Conservation (phyloP, 2,113 vertebrate genomes). For the Macquaria australasica region DNA sequence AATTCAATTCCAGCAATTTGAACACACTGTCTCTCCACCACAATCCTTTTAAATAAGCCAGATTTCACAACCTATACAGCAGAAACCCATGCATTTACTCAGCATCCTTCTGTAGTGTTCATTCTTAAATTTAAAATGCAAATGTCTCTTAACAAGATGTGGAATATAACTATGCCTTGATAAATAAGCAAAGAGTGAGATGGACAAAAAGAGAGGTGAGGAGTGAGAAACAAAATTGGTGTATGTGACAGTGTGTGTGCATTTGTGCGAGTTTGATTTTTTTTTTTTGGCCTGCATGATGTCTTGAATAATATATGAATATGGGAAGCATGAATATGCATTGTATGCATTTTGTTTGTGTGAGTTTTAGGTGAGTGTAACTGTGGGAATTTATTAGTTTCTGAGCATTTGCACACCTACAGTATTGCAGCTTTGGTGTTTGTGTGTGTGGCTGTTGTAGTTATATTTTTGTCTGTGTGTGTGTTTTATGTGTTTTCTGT, state of each 20-base stretch:
- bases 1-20: neutral
- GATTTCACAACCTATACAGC: neutral
- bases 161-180: neutral
- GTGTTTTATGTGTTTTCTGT: neutral
- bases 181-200: neutral
- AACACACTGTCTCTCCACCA: neutral
- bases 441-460: neutral
- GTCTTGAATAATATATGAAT: conserved; percentile 34
- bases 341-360: conserved; percentile 1
- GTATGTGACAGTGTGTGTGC: neutral
- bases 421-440: neutral
- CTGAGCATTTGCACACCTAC: neutral
- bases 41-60: neutral
- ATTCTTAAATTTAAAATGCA: neutral
- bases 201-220: neutral
- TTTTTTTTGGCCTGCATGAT: neutral
- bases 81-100: neutral
- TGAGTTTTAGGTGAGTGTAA: neutral
- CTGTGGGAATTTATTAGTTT: neutral
- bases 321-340: conserved; percentile 18
- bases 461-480: neutral
- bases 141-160: neutral
- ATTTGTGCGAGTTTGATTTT: neutral
- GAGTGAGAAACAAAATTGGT: neutral
- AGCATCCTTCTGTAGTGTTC: neutral